Conservation (phyloP, 2,797 vertebrate species). For the Tokudaia tokunoshimensis region DNA sequence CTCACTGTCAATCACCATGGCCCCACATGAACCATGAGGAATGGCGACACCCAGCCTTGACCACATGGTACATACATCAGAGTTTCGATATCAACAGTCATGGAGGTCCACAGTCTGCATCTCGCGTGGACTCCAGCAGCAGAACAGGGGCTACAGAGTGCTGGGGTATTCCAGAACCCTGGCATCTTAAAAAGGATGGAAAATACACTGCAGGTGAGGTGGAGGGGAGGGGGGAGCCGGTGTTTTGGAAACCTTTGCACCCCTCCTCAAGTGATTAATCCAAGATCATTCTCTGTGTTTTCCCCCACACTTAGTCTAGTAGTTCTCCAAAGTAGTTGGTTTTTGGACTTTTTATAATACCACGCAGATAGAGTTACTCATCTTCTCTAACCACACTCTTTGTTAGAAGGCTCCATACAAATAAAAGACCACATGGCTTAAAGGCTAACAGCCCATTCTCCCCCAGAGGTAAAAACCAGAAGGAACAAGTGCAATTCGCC, state of each 20-base stretch:
- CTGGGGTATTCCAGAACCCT: background rate
- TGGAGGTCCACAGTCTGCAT: background rate
- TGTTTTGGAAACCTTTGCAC: background rate
- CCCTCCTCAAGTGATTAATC: background rate
- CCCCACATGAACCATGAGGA: background rate
- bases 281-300: background rate
- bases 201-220: background rate
- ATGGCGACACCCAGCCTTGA: background rate
- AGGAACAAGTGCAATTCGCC: background rate
- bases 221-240: too few species aligned
- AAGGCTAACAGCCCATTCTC: background rate
- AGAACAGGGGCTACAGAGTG: background rate
- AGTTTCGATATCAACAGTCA: background rate
- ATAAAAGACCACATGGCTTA: background rate
- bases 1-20: background rate
- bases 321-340: background rate
- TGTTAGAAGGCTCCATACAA: background rate
- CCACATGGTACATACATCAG: fast-evolving
- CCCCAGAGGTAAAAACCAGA: background rate
- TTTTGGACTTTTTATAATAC: background rate
- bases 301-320: background rate
- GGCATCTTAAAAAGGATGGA: background rate
- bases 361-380: background rate
- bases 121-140: background rate
- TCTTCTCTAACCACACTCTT: background rate